A percentile compares a stretch with the other conserved stretches of the same genome.
Conservation (phyloP, 2,113 vertebrate genomes). For the Prolemur simus region DNA sequence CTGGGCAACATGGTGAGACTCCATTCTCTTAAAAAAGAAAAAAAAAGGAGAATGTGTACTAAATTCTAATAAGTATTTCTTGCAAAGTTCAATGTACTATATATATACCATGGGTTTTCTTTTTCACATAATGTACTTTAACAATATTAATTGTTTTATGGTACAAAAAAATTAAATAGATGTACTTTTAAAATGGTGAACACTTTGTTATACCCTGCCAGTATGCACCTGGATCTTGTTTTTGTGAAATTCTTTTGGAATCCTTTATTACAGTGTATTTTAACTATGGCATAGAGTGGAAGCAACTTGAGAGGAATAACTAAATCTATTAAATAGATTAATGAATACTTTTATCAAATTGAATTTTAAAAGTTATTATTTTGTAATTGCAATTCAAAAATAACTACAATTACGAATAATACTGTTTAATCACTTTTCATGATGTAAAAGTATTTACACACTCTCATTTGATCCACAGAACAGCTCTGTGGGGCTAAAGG, state of each 20-base stretch:
- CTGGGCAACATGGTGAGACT: no score
- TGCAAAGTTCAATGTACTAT: background rate
- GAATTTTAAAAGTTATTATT: background rate
- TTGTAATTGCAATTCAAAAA: slow-evolving; percentile 2
- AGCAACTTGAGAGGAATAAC: background rate
- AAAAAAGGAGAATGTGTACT: background rate
- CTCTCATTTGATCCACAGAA: background rate
- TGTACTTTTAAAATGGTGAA: background rate
- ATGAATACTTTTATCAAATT: background rate
- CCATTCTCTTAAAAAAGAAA: no score
- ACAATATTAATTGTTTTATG: slow-evolving; percentile 24
- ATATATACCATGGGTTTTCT: background rate
- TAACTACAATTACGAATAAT: background rate
- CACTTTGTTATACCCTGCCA: background rate
- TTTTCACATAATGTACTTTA: background rate
- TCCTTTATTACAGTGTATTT: background rate
- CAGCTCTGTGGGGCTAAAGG: background rate
- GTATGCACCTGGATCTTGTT: background rate
- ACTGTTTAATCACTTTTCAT: background rate
- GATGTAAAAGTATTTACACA: background rate
- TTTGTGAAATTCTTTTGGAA: slow-evolving; percentile 34
- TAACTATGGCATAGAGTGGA: background rate
- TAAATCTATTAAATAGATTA: slow-evolving; percentile 5
- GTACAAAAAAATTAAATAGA: background rate
- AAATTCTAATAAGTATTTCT: slow-evolving; percentile 15